phyloP scores from a whole-genome alignment of 2,888 invertebrate genomes.

The Bombyx huttoni region DNA sequence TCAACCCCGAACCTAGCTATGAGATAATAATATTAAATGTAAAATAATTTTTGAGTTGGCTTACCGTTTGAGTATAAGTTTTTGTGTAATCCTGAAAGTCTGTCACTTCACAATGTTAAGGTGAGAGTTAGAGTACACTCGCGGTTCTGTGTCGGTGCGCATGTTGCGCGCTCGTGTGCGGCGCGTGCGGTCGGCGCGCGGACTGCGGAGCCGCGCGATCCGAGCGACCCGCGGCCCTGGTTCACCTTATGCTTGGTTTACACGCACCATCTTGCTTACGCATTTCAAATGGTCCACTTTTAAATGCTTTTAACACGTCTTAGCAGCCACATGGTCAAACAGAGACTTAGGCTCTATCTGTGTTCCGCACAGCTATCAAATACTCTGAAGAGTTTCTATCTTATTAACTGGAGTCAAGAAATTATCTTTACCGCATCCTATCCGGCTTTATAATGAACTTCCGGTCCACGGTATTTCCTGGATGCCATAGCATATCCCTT shows the following conservation, averaged over 20 bases:
- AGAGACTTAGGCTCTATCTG: too few species aligned
- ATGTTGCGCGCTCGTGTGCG: constrained; percentile 44
- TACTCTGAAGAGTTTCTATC: too few species aligned
- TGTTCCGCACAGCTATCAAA: too few species aligned
- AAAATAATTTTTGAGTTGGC: constrained; percentile 5
- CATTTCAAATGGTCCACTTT: too few species aligned
- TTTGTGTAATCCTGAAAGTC: constrained; percentile 34
- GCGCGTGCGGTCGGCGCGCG: constrained; percentile 44
- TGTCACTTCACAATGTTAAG: constrained; percentile 54
- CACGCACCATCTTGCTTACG: too few species aligned
- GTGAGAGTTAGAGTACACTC: constrained; percentile 40
- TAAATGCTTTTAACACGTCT: too few species aligned
- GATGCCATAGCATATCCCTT: too few species aligned
- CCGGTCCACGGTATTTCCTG: too few species aligned
- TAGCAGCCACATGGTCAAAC: too few species aligned
- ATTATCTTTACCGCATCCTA: too few species aligned
- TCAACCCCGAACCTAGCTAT: constrained; percentile 11
- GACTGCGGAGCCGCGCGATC: constrained; percentile 43
- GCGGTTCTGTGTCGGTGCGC: constrained; percentile 40
- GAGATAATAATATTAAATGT: not conserved
- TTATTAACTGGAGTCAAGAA: too few species aligned
- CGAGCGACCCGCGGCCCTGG: constrained; percentile 26
- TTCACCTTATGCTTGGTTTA: not conserved
- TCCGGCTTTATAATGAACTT: too few species aligned
- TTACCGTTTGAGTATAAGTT: constrained; percentile 24